Percentiles rank a stretch among this genome's conserved stretches.
Evolutionary conservation across 2,113 vertebrate genomes (phyloP).

Genomic region (Glareola pratincola): DNA sequence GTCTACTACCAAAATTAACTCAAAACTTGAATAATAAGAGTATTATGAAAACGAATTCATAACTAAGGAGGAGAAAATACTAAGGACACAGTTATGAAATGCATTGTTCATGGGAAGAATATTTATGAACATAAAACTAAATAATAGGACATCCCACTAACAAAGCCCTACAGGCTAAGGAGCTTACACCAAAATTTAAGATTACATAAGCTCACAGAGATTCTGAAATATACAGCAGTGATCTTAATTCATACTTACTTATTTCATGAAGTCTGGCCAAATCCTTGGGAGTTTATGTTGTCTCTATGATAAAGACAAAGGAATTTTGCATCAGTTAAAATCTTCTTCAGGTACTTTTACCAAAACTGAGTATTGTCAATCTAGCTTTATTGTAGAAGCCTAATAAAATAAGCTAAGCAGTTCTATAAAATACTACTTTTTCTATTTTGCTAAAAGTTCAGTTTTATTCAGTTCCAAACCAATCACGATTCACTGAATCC

Average conservation of each 20-base stretch:
- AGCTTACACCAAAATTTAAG: background rate
- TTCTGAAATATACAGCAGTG: background rate
- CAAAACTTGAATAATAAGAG: background rate
- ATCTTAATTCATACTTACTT: background rate
- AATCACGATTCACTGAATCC: background rate
- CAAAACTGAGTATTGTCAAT: background rate
- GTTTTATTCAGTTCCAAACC: background rate
- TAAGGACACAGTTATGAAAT: background rate
- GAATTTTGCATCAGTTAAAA: background rate
- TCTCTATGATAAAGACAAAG: background rate
- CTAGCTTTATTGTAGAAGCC: background rate
- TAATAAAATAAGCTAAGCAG: background rate
- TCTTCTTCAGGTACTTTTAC: background rate
- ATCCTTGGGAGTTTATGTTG: background rate
- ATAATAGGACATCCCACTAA: background rate
- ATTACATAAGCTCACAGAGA: background rate
- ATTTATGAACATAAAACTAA: background rate
- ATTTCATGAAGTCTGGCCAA: background rate
- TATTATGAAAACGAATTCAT: background rate
- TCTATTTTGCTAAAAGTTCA: background rate
- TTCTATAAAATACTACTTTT: background rate
- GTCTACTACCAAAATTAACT: background rate
- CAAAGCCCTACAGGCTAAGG: background rate
- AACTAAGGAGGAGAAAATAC: background rate
- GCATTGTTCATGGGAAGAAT: background rate